A percentile compares a stretch with the other conserved stretches of the same genome.
phyloP scores from a whole-genome alignment of 2,888 invertebrate species.

The Gari tellinella region DNA sequence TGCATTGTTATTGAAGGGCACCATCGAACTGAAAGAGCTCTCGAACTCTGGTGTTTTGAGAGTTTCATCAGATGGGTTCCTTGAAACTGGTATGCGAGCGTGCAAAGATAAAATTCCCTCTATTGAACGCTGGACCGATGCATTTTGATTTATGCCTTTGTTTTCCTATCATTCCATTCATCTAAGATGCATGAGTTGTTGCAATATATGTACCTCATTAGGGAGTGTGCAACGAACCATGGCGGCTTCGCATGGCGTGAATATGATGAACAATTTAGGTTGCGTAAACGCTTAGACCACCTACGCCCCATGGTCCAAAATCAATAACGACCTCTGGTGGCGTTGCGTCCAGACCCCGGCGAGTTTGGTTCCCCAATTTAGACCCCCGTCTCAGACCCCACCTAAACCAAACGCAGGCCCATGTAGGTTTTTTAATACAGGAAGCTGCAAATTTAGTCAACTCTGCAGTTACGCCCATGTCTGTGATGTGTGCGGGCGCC shows the following conservation, averaged over 20 bases:
- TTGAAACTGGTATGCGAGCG: constrained; percentile 19
- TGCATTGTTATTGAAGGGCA: constrained; percentile 30
- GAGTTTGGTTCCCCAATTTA: too few relatives aligned
- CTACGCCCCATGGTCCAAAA: constrained; percentile 22
- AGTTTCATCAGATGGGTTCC: constrained; percentile 4
- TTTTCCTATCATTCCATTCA: constrained; percentile 16
- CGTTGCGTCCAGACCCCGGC: constrained; percentile 7
- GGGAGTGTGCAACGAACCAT: constrained; percentile 24
- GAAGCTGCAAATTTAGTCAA: too few relatives aligned
- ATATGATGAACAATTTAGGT: constrained; percentile 44
- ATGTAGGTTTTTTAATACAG: too few relatives aligned
- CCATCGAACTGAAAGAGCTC: background rate
- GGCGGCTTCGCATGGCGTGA: constrained; percentile 32
- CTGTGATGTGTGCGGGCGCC: too few relatives aligned
- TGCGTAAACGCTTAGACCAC: constrained; percentile 16
- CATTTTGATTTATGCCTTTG: constrained; percentile 30
- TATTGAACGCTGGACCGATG: constrained; percentile 43
- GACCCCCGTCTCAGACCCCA: too few relatives aligned
- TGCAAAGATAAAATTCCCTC: constrained; percentile 28
- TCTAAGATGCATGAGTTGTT: constrained; percentile 28
- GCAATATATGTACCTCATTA: constrained; percentile 35
- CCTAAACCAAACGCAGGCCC: too few relatives aligned
- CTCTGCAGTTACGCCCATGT: too few relatives aligned
- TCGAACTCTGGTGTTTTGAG: constrained; percentile 14
- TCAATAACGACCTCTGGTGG: constrained; percentile 45